Conservation (phyloP, 2,797 vertebrate genomes). For the Hemitrygon akajei region DNA sequence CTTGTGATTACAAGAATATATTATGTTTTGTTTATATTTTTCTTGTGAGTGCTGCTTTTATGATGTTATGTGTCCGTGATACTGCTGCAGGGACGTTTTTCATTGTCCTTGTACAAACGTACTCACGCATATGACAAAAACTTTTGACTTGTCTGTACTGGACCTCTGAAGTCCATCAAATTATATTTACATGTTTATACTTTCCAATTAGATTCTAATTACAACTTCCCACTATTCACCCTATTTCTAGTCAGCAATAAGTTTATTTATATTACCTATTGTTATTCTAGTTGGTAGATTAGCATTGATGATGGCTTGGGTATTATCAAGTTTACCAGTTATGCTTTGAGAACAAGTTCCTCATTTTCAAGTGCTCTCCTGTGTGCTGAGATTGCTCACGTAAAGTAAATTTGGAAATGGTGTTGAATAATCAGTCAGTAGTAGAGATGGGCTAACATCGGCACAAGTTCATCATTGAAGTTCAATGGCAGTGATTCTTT, state of each 20-base stretch:
- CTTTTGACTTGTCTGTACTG: no score
- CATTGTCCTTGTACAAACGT: no score
- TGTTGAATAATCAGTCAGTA: background rate
- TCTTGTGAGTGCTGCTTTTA: no score
- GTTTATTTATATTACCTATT: background rate
- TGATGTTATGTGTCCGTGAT: no score
- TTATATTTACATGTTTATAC: background rate
- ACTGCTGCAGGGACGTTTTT: no score
- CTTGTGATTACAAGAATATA: no score
- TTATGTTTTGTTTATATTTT: no score
- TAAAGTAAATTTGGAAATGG: background rate
- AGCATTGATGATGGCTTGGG: background rate
- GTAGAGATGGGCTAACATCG: background rate
- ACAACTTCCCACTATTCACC: no score
- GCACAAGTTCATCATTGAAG: background rate
- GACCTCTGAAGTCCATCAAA: background rate
- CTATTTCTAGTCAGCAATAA: background rate
- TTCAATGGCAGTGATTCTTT: no score
- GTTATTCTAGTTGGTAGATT: background rate
- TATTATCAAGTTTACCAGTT: background rate
- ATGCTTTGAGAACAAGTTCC: background rate
- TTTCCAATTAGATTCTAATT: background rate
- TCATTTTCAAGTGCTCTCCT: background rate
- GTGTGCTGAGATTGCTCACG: background rate
- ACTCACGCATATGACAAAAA: no score